Percentiles rank a stretch among this genome's conserved stretches.
These are phyloP conservation scores for Champsocephalus gunnari DNA, from an alignment of 2,797 vertebrate genomes.

Conservation along the genomic window DNA sequence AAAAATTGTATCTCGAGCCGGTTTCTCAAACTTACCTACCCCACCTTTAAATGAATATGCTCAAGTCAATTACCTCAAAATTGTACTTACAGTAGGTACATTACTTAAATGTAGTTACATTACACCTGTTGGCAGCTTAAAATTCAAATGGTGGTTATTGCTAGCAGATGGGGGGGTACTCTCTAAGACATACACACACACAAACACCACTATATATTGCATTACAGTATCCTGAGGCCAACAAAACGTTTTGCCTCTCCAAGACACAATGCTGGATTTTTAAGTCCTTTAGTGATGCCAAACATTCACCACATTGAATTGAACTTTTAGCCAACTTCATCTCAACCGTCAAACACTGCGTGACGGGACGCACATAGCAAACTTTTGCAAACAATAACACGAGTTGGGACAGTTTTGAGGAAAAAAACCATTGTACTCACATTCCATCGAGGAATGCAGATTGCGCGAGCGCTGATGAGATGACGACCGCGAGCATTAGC, in stretches of 20 bases:
- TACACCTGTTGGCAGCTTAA: not conserved
- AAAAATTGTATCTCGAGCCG: too few relatives aligned
- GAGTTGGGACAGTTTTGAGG: not conserved
- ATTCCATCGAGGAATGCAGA: conserved; percentile 57
- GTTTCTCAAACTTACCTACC: too few relatives aligned
- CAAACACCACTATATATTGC: conserved; percentile 39
- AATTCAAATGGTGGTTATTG: not conserved
- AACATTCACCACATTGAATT: not conserved
- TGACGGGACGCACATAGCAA: conserved; percentile 27
- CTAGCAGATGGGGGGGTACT: too few relatives aligned
- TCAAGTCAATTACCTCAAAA: too few relatives aligned
- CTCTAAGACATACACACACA: not conserved
- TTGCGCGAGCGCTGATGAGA: conserved; percentile 44
- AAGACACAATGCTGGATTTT: conserved; percentile 5
- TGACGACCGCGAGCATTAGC: conserved; percentile 28
- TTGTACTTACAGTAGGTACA: too few relatives aligned
- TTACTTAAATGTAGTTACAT: too few relatives aligned
- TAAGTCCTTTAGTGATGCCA: not conserved
- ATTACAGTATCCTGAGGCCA: conserved; percentile 42
- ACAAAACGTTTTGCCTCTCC: conserved; percentile 18
- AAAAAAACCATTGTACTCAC: conserved; percentile 61
- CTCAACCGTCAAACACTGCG: conserved; percentile 9
- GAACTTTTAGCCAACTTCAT: not conserved
- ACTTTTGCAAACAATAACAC: not conserved
- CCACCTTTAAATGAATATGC: too few relatives aligned